Conservation (phyloP, 2,113 vertebrate genomes). For the Pterocles burchelli region DNA sequence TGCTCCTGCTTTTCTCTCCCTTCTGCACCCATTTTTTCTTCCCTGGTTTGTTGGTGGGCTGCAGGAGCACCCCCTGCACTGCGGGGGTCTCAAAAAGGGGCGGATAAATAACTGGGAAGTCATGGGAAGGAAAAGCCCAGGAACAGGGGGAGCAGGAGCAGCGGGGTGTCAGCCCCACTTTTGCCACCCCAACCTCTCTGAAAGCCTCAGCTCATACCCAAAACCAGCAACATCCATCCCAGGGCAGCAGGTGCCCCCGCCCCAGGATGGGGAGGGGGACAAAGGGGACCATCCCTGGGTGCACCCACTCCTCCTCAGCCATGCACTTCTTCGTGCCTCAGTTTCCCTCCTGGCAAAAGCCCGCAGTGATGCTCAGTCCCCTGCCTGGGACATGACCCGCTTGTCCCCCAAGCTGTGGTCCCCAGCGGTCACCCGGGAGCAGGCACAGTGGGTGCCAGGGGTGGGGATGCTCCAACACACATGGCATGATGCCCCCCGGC, state of each 20-base stretch:
- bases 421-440: fast-evolving
- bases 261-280: too few relatives aligned
- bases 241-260: too few relatives aligned
- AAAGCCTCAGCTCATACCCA: fast-evolving
- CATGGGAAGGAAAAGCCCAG: background rate
- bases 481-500: fast-evolving
- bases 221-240: background rate
- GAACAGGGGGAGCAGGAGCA: fast-evolving
- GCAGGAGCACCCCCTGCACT: background rate
- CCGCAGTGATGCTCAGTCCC: fast-evolving
- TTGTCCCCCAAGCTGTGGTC: background rate
- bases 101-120: background rate
- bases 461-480: background rate
- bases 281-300: constrained; percentile 60
- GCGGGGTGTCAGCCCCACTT: background rate
- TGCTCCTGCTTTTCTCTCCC: background rate
- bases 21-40: background rate
- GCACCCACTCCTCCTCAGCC: background rate
- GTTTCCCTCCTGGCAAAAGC: background rate
- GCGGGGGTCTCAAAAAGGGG: fast-evolving
- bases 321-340: background rate
- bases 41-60: background rate
- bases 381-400: fast-evolving
- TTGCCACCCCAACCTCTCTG: background rate
- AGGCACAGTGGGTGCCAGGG: background rate